Evolutionary conservation across 2,888 invertebrate species (phyloP), one percentile per base, ranked within the genome.

Genomic region (Tiliacea aurago): DNA sequence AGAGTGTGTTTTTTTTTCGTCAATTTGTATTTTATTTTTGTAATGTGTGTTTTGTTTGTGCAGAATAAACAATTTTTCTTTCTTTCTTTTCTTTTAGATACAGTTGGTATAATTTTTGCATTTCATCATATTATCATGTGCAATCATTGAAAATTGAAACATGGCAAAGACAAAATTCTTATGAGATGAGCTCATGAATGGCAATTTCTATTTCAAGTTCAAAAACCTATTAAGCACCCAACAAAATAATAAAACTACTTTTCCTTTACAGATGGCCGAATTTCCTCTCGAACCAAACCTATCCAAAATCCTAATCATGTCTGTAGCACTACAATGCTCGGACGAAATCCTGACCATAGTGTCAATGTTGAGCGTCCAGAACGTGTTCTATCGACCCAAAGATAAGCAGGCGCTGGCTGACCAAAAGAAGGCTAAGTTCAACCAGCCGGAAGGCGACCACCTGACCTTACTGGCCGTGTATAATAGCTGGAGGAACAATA

Each of bases 401-500:
- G 99, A 99, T 91, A 99, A 99, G 90, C 99, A 99, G 91, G 99
- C 99, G 0, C 93, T 99, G 53, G 99, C 99, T 0, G 99, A 99
- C 95, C 99, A 99, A 95, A 99, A 99, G 94, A 99, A 99, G 91
- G 99, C 99, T 0, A 99, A 99, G 95, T 99, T 99, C 93, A 99
- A 99, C 95, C 99, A 99, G 94, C 97, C 99, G 0, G 99, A 99
- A 93, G 99, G 99, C 0, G 99, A 99, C 94, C 99, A 99, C 94
- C 95, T 99, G 58, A 99, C 99, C 0, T 95, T 99, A 41, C 94
- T 99, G n/a, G 99, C 99, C 0, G 99, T 99, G 7, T 99, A 99
- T 93, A 99, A 99, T 92, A 99, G 99, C 66, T 99, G 99, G 99
- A 98, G 99, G 90, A 99, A 99, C 92, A 99, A 99, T 92, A 99